Conservation (phyloP, 1,140 invertebrate species). For the Caenorhabditis latens region DNA sequence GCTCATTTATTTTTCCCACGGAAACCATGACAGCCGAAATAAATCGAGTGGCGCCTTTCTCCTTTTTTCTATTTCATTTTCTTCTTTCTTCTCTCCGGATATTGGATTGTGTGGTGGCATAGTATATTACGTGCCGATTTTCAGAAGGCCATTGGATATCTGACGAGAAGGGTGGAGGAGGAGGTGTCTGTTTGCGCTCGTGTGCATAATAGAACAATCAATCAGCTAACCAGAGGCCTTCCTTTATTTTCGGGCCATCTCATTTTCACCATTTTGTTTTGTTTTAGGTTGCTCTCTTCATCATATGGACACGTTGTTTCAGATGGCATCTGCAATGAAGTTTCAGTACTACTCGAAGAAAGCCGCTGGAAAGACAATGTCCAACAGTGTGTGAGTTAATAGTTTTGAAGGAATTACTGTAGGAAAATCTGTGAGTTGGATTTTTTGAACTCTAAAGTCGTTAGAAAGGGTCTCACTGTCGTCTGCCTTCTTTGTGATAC, state of each 20-base stretch:
- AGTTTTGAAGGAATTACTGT: not conserved
- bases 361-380: conserved; percentile 65
- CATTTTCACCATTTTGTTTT: conserved; percentile 23
- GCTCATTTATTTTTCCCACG: conserved; percentile 52
- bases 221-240: not conserved
- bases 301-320: conserved; percentile 31
- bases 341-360: conserved; percentile 74
- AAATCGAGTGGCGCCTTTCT: conserved; percentile 43
- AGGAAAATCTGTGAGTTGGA: not conserved
- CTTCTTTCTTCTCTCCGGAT: conserved; percentile 1
- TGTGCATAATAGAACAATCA: conserved; percentile 52
- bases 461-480: too few species aligned
- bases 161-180: not conserved
- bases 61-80: too few species aligned
- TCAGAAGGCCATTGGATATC: conserved; percentile 40
- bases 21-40: conserved; percentile 48
- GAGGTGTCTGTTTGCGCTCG: conserved; percentile 37
- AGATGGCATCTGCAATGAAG: conserved; percentile 75
- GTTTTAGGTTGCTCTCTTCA: conserved; percentile 20
- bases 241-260: not conserved
- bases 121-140: conserved; percentile 50
- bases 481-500: too few species aligned
- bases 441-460: not conserved
- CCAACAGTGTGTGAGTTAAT: conserved; percentile 65
- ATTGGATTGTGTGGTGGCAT: conserved; percentile 48